Base-by-base conservation (phyloP, 2,888 invertebrate species). In the Drosophila histrio region DNA sequence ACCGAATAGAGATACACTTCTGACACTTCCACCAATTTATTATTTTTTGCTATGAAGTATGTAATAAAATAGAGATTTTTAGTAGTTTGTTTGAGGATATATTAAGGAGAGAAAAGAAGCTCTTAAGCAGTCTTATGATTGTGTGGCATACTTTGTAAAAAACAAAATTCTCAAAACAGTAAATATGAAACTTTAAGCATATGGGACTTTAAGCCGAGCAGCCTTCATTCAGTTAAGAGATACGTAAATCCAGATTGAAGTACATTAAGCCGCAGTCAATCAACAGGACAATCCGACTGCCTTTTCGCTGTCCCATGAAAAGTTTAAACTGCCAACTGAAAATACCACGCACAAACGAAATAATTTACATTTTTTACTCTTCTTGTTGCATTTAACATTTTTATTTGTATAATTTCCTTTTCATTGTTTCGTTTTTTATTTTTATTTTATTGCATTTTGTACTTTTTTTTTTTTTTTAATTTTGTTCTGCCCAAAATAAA, bases 401-500 rank as follows among this genome's bases (percentile, higher is more conserved):
- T 30, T 68, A 43, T 68, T 58, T 60, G 26, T 38, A 43, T 68
- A 53, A 54, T 61, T 57, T 59, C 32, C 52, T 38, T 34, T 49
- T 50, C 15, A 28, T 57, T 39, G 34, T 11, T 36, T 32, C 11
- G 2, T 21, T 39, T 13, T 41, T 41, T 34, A 19, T 36, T 21
- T 17, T n/a, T 19, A 4, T 34, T 17, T 24, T 17, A n/a, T 30
- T 32, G n/a, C 30, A 21, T 32, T 15, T 38, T 26, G 11, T 22
- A 21, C n/a, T 60, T 36, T 60, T 72, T 53, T 39, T 58, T 79
- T 82, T 68, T 60, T 36, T 60, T 72, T 53, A 43, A 60, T 79
- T 82, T 68, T 34, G 21, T 34, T 54, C 54, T 30, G 56, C 60
- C 61, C 69, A 73, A 77, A 79, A 77, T 80, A 77, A 86, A 86